Conservation (phyloP, 2,113 vertebrate species). For the Thunnus thynnus region DNA sequence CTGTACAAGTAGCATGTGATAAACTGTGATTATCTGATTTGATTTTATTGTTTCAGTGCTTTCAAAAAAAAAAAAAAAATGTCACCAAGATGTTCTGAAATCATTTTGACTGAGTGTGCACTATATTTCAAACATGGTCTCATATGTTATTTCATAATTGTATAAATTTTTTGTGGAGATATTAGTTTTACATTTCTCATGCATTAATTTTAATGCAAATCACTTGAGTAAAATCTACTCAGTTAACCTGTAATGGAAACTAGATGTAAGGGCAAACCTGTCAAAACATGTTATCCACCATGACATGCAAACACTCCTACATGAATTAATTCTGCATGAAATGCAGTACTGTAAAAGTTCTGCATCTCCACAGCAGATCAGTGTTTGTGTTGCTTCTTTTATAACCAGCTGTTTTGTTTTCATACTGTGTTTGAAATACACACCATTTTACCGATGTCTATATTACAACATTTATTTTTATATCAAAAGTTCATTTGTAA, state of each 20-base stretch:
- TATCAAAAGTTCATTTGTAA: slow-evolving; percentile 23
- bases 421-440: background rate
- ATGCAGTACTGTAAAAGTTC: slow-evolving; percentile 5
- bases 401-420: slow-evolving; percentile 15
- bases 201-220: slow-evolving; percentile 1
- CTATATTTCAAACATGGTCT: slow-evolving; percentile 8
- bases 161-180: too few species aligned
- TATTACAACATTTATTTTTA: slow-evolving; percentile 36
- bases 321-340: background rate
- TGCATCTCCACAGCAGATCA: background rate
- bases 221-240: background rate
- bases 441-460: slow-evolving; percentile 9
- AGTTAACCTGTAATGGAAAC: slow-evolving; percentile 15
- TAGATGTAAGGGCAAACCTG: background rate
- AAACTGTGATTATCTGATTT: slow-evolving; percentile 58
- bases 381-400: slow-evolving; percentile 23
- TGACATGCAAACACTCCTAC: background rate
- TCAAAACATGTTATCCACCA: background rate
- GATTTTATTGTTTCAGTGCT: slow-evolving; percentile 30
- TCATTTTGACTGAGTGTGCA: slow-evolving; percentile 11
- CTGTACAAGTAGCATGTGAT: slow-evolving; percentile 22
- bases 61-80: background rate
- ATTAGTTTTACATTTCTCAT: background rate
- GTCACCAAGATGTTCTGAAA: slow-evolving; percentile 7
- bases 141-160: too few species aligned